These are phyloP conservation scores for Coleophora deauratella DNA, from an alignment of 2,888 invertebrate species.

Conservation along the genomic window DNA sequence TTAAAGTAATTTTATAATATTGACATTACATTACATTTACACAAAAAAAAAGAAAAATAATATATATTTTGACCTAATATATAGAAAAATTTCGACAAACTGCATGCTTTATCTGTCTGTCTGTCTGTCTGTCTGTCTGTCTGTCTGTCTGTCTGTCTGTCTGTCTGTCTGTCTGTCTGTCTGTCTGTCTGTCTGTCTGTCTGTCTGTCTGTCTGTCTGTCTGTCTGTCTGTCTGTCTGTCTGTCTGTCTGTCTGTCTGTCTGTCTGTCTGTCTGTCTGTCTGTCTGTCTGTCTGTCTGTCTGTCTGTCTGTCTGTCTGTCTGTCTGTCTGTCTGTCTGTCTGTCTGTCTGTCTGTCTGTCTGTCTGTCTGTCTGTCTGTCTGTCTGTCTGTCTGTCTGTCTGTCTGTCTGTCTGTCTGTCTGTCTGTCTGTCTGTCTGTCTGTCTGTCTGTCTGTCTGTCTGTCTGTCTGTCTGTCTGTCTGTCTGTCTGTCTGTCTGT, in stretches of 20 bases:
- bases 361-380: slow-evolving; percentile 1
- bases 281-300: slow-evolving; percentile 1
- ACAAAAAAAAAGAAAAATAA: no score
- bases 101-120: no score
- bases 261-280: slow-evolving; percentile 1
- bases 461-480: slow-evolving; percentile 1
- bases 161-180: slow-evolving; percentile 1
- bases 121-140: slow-evolving; percentile 1
- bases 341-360: slow-evolving; percentile 1
- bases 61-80: no score
- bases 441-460: slow-evolving; percentile 1
- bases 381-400: slow-evolving; percentile 1
- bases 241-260: slow-evolving; percentile 1
- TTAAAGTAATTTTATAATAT: no score
- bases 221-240: slow-evolving; percentile 1
- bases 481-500: slow-evolving; percentile 1
- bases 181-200: slow-evolving; percentile 1
- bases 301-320: slow-evolving; percentile 1
- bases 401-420: slow-evolving; percentile 1
- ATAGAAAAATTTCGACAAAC: no score
- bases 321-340: slow-evolving; percentile 1
- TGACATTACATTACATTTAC: no score
- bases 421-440: slow-evolving; percentile 1
- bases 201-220: slow-evolving; percentile 1
- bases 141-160: slow-evolving; percentile 1